These are phyloP conservation scores for Hypsibius dujardini DNA, from an alignment of 1,140 invertebrate species.

Conservation along the genomic window DNA sequence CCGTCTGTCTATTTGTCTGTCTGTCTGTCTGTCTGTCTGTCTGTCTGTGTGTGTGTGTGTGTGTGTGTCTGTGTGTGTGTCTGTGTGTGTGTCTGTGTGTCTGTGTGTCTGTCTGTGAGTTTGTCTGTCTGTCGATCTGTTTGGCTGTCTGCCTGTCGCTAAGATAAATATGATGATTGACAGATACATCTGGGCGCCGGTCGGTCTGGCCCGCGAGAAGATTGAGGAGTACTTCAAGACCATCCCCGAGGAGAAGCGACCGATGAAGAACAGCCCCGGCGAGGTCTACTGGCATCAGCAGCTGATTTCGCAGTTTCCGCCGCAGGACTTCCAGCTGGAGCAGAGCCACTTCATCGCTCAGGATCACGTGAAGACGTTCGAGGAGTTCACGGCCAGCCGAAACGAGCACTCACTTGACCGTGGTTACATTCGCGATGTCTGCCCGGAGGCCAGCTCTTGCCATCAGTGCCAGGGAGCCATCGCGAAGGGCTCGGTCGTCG, in stretches of 20 bases:
- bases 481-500: conserved; percentile 44
- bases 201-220: conserved; percentile 28
- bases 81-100: no score
- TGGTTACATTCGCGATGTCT: conserved; percentile 47
- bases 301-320: conserved; percentile 70
- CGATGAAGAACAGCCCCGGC: conserved; percentile 51
- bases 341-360: conserved; percentile 67
- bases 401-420: conserved; percentile 90
- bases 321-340: conserved; percentile 72
- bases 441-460: conserved; percentile 24
- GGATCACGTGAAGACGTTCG: conserved; percentile 52
- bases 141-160: no score
- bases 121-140: no score
- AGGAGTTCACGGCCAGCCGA: conserved; percentile 71
- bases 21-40: no score
- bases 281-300: conserved; percentile 60
- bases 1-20: no score
- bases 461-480: conserved; percentile 37
- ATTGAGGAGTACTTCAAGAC: conserved; percentile 52
- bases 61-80: no score
- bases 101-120: no score
- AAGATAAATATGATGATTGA: no score
- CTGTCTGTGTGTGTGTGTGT: no score
- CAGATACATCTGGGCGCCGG: conserved; percentile 2
- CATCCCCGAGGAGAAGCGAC: conserved; percentile 56